Conservation (phyloP, 2,113 vertebrate genomes). For the Ornithorhynchus anatinus region DNA sequence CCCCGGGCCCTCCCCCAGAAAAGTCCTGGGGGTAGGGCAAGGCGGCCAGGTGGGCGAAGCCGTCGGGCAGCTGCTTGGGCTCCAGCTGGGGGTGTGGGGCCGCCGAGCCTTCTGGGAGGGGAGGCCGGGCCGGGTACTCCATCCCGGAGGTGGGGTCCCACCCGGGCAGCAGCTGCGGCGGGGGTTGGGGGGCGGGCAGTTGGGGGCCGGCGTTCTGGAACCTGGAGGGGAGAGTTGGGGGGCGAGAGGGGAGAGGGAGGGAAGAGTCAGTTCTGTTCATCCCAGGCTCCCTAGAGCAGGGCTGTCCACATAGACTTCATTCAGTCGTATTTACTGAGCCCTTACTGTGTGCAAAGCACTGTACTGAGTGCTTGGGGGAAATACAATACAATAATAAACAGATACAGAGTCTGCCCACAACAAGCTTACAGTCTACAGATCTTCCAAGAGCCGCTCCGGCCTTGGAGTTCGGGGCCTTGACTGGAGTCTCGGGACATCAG, state of each 20-base stretch:
- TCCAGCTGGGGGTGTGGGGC: slow-evolving; percentile 75
- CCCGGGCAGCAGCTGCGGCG: slow-evolving; percentile 38
- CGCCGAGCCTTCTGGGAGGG: slow-evolving; percentile 65
- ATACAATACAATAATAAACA: too few relatives aligned
- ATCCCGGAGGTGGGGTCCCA: slow-evolving; percentile 17
- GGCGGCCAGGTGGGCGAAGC: slow-evolving; percentile 54
- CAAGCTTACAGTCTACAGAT: too few relatives aligned
- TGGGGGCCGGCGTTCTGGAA: slow-evolving; percentile 38
- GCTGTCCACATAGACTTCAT: too few relatives aligned
- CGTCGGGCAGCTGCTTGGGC: slow-evolving; percentile 60
- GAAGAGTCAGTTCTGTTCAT: neutral
- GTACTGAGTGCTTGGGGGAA: too few relatives aligned
- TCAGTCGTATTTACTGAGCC: too few relatives aligned
- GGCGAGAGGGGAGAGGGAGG: too few relatives aligned
- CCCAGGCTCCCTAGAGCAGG: neutral
- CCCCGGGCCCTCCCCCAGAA: slow-evolving; percentile 75
- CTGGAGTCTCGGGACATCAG: too few relatives aligned
- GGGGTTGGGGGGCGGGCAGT: too few relatives aligned
- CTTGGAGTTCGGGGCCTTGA: too few relatives aligned
- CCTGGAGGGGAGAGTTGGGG: slow-evolving; percentile 40
- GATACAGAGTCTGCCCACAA: too few relatives aligned
- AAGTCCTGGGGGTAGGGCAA: slow-evolving; percentile 77
- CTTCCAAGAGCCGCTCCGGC: too few relatives aligned
- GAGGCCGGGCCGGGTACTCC: slow-evolving; percentile 59
- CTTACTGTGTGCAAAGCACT: too few relatives aligned